A percentile compares a stretch with the other conserved stretches of the same genome.
Evolutionary conservation across 1,140 invertebrate species (phyloP).

Genomic region (Rhopalosiphum padi): DNA sequence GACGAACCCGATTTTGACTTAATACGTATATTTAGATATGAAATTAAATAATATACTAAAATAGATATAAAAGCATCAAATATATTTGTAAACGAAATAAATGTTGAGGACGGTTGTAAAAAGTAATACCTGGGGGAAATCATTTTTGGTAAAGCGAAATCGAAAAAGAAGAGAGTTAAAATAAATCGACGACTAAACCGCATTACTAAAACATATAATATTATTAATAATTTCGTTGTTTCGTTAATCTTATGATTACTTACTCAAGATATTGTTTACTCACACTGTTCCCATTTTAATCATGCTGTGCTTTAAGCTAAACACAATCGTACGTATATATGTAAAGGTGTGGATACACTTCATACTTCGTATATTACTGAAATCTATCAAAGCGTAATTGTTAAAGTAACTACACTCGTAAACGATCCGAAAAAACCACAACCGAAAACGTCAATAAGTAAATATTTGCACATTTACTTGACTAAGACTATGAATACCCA

Average conservation of each 20-base stretch:
- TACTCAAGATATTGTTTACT: not conserved
- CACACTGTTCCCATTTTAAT: not conserved
- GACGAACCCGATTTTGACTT: not conserved
- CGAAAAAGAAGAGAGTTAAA: not conserved
- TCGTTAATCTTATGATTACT: not conserved
- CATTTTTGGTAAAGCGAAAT: not conserved
- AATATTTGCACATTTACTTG: not conserved
- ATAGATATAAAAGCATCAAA: not conserved
- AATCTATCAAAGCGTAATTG: not conserved
- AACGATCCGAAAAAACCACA: not conserved
- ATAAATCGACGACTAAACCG: not conserved
- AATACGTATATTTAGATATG: not conserved
- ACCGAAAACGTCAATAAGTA: not conserved
- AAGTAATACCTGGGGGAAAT: not conserved
- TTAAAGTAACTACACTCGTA: not conserved
- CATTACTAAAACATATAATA: not conserved
- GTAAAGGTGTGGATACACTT: not conserved
- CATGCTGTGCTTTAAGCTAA: not conserved
- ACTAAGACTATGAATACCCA: not conserved
- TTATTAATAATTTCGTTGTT: not conserved
- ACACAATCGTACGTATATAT: not conserved
- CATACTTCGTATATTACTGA: not conserved
- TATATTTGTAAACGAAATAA: not conserved
- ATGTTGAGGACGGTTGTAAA: not conserved
- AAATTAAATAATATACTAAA: not conserved